Evolutionary conservation across 2,888 invertebrate genomes (phyloP).

Genomic region (Caenorhabditis panamensis): DNA sequence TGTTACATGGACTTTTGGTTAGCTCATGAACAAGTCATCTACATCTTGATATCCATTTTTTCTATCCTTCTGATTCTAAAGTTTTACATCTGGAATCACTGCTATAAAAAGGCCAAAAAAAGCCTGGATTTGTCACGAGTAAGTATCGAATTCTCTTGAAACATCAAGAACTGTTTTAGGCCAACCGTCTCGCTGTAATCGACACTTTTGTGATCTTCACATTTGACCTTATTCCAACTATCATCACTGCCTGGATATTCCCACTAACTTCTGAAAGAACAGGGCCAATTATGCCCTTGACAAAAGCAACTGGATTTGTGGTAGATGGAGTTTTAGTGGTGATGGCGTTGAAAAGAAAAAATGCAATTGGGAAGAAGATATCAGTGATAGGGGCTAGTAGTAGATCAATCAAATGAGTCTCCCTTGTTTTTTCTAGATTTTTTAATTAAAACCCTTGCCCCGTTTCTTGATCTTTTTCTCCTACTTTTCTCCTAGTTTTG

Average conservation of each 20-base stretch:
- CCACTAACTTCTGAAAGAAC: too few relatives aligned
- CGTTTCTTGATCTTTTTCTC: too few relatives aligned
- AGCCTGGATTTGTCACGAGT: constrained; percentile 6
- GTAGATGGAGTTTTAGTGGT: too few relatives aligned
- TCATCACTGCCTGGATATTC: neutral
- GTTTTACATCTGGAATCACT: constrained; percentile 27
- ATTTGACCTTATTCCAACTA: neutral
- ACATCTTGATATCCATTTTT: neutral
- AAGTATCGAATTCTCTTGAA: neutral
- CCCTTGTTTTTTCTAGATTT: too few relatives aligned
- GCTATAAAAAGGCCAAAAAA: neutral
- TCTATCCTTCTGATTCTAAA: constrained; percentile 1
- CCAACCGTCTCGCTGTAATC: neutral
- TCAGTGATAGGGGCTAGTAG: too few relatives aligned
- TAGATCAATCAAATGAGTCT: too few relatives aligned
- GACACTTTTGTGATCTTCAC: neutral
- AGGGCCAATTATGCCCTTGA: too few relatives aligned
- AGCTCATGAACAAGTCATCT: neutral
- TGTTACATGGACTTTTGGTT: neutral
- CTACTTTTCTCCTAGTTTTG: too few relatives aligned
- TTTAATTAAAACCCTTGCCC: too few relatives aligned
- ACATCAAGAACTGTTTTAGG: neutral
- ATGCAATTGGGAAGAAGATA: too few relatives aligned
- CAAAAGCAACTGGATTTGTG: too few relatives aligned
- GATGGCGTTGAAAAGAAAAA: too few relatives aligned